phyloP scores from a whole-genome alignment of 2,888 invertebrate genomes.

The Hirtodrosophila alboralis region DNA sequence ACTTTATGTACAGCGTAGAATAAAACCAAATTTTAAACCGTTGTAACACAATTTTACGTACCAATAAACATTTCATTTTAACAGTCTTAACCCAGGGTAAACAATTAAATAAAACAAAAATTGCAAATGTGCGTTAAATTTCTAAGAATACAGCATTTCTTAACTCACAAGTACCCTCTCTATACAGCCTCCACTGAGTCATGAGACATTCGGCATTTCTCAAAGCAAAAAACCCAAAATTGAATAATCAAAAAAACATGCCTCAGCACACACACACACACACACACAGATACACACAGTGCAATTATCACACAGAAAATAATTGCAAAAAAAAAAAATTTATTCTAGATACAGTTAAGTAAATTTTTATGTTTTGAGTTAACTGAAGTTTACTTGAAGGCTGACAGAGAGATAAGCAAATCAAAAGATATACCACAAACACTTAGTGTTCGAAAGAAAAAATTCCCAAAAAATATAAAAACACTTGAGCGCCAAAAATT shows the following conservation, averaged over 20 bases:
- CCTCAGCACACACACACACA: conserved; percentile 9
- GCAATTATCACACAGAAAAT: conserved; percentile 25
- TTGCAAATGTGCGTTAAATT: conserved; percentile 45
- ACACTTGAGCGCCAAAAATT: conserved; percentile 52
- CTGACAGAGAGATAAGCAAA: conserved; percentile 32
- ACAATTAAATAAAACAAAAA: conserved; percentile 30
- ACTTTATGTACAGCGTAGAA: no score
- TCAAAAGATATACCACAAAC: conserved; percentile 26
- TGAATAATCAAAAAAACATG: conserved; percentile 35
- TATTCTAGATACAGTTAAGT: conserved; percentile 74
- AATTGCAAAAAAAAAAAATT: conserved; percentile 35
- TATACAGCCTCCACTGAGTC: conserved; percentile 55
- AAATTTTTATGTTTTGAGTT: conserved; percentile 66
- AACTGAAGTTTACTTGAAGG: conserved; percentile 37
- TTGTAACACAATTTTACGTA: conserved; percentile 39
- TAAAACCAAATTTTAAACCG: not conserved
- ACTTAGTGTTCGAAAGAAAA: conserved; percentile 18
- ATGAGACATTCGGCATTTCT: conserved; percentile 57
- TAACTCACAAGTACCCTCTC: conserved; percentile 31
- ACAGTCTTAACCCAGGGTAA: conserved; percentile 14
- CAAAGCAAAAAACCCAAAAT: conserved; percentile 27
- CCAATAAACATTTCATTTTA: conserved; percentile 48
- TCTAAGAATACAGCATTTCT: conserved; percentile 58
- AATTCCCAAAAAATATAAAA: conserved; percentile 38
- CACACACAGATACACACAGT: not conserved